These are phyloP conservation scores for Danio choprae DNA, from an alignment of 2,797 vertebrate species.

Conservation along the genomic window DNA sequence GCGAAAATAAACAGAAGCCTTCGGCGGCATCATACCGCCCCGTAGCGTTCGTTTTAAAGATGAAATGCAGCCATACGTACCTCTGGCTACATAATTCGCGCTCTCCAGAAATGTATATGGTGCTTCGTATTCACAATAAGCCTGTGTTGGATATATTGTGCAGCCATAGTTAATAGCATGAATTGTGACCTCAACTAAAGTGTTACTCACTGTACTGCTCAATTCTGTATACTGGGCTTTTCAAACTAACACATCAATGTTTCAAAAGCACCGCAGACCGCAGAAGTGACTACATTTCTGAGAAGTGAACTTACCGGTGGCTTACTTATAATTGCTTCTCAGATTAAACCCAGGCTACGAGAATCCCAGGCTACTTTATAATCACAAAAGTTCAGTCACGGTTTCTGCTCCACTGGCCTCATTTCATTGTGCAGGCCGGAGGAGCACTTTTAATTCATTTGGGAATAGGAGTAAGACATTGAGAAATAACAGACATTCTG, in stretches of 20 bases:
- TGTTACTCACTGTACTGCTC: too few species aligned
- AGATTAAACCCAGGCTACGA: background rate
- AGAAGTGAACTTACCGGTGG: background rate
- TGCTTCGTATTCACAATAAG: too few species aligned
- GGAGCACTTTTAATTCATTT: background rate
- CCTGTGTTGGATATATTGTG: too few species aligned
- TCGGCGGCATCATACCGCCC: too few species aligned
- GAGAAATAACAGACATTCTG: background rate
- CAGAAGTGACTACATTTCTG: background rate
- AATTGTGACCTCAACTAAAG: too few species aligned
- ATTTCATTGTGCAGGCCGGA: background rate
- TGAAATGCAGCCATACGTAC: too few species aligned
- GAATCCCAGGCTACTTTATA: too few species aligned
- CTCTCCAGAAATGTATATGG: too few species aligned
- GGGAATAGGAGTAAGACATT: background rate
- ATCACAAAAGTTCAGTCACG: background rate
- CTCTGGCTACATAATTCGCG: too few species aligned
- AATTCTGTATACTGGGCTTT: background rate
- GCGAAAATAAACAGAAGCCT: too few species aligned
- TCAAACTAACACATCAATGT: background rate
- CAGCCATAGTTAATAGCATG: too few species aligned
- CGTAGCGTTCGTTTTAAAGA: too few species aligned
- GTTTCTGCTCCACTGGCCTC: background rate
- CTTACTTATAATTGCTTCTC: background rate
- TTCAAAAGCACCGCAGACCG: background rate